These are phyloP conservation scores for Euwallacea similis DNA, from an alignment of 1,140 invertebrate species.

Conservation along the genomic window DNA sequence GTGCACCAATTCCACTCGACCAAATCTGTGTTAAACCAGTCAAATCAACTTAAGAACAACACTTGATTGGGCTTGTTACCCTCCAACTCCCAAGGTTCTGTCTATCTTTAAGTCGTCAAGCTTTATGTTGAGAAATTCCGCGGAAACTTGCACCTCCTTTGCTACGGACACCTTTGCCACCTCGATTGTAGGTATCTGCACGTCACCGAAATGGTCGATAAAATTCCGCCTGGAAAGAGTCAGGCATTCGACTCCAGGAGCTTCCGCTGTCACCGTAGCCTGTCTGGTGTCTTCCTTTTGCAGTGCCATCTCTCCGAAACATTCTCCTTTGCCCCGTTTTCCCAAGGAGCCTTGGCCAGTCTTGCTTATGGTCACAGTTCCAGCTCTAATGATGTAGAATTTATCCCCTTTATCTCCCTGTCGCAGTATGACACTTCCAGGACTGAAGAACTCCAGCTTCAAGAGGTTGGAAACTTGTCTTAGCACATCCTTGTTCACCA, in stretches of 20 bases:
- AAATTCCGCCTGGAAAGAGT: slow-evolving; percentile 77
- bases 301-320: slow-evolving; percentile 79
- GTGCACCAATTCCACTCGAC: slow-evolving; percentile 80
- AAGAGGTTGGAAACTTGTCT: slow-evolving; percentile 87
- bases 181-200: slow-evolving; percentile 42
- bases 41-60: not conserved
- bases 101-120: slow-evolving; percentile 79
- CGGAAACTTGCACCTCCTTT: slow-evolving; percentile 1
- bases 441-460: slow-evolving; percentile 83
- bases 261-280: slow-evolving; percentile 84
- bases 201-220: slow-evolving; percentile 50
- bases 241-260: slow-evolving; percentile 88
- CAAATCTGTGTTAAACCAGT: slow-evolving; percentile 61
- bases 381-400: slow-evolving; percentile 94
- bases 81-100: slow-evolving; percentile 88
- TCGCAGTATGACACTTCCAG: slow-evolving; percentile 84
- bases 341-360: slow-evolving; percentile 62
- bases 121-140: slow-evolving; percentile 69
- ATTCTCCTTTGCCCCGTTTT: slow-evolving; percentile 70
- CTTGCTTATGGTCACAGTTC: slow-evolving; percentile 79
- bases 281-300: slow-evolving; percentile 77
- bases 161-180: slow-evolving; percentile 48
- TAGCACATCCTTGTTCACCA: slow-evolving; percentile 75
- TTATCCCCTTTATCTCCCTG: slow-evolving; percentile 91
- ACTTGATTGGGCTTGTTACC: slow-evolving; percentile 47